Evolutionary conservation across 2,888 invertebrate genomes (phyloP).

Genomic region (Prenolepis imparis): DNA sequence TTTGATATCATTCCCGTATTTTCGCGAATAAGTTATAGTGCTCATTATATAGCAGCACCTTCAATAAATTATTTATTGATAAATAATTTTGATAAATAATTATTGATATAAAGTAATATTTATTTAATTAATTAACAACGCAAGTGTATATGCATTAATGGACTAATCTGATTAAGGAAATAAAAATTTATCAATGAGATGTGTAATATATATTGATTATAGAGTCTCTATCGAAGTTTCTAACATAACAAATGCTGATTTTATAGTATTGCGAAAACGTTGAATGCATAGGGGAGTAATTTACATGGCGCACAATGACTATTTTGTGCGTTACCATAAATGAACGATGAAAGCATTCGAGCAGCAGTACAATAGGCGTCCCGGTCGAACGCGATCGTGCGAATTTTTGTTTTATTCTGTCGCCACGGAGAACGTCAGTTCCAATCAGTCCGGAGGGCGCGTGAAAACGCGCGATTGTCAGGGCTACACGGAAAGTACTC

Average conservation of each 20-base stretch:
- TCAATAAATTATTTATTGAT: not conserved
- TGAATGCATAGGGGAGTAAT: not conserved
- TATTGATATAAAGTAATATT: not conserved
- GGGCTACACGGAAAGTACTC: slow-evolving; percentile 65
- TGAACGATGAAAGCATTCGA: slow-evolving; percentile 17
- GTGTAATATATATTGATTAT: not conserved
- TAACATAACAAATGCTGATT: not conserved
- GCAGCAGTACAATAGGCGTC: not conserved
- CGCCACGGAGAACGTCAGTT: slow-evolving; percentile 64
- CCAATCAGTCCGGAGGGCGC: slow-evolving; percentile 63
- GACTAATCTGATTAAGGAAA: slow-evolving; percentile 1
- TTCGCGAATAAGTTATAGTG: slow-evolving; percentile 8
- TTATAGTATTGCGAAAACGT: not conserved
- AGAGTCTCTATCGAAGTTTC: not conserved
- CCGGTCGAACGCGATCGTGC: slow-evolving; percentile 37
- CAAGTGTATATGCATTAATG: not conserved
- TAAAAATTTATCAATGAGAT: slow-evolving; percentile 14
- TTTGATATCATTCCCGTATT: slow-evolving; percentile 11
- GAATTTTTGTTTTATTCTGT: slow-evolving; percentile 61
- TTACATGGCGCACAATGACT: not conserved
- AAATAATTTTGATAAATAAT: too few species aligned
- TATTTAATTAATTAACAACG: slow-evolving; percentile 3
- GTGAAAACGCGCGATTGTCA: slow-evolving; percentile 61
- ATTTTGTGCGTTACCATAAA: slow-evolving; percentile 23
- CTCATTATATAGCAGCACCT: not conserved